Percentiles rank a stretch among this genome's conserved stretches.
Evolutionary conservation across 2,888 invertebrate species (phyloP).

Genomic region (Helicoverpa assulta): DNA sequence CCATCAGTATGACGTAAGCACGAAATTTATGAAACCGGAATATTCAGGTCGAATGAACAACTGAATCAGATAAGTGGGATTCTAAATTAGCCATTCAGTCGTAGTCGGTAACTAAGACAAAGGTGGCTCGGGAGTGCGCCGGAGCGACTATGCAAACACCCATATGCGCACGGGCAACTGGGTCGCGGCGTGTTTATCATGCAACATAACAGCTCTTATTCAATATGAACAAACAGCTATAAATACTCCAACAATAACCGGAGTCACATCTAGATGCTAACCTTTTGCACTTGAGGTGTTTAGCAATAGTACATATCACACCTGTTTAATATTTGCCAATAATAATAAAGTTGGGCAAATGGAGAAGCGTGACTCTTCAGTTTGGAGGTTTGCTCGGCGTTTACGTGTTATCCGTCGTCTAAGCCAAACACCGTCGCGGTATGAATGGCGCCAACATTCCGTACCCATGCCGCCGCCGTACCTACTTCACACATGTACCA

Average conservation of each 20-base stretch:
- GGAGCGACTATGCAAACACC: conserved; percentile 83
- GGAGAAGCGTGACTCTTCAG: conserved; percentile 77
- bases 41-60: conserved; percentile 86
- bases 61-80: conserved; percentile 85
- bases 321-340: conserved; percentile 69
- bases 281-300: conserved; percentile 58
- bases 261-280: conserved; percentile 45
- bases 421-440: conserved; percentile 74
- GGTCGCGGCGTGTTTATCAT: conserved; percentile 80
- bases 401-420: conserved; percentile 78
- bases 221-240: conserved; percentile 71
- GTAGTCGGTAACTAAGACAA: conserved; percentile 80
- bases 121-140: conserved; percentile 81
- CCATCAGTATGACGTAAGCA: conserved; percentile 76
- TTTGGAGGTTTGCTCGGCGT: conserved; percentile 76
- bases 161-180: conserved; percentile 76
- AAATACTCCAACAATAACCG: conserved; percentile 47
- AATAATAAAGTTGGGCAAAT: conserved; percentile 68
- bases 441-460: conserved; percentile 82
- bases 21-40: conserved; percentile 82
- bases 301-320: conserved; percentile 43
- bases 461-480: conserved; percentile 64
- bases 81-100: conserved; percentile 85
- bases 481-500: conserved; percentile 33
- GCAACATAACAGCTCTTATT: conserved; percentile 78